Conservation (phyloP, 2,888 invertebrate genomes). For the Eristalis intricaria region DNA sequence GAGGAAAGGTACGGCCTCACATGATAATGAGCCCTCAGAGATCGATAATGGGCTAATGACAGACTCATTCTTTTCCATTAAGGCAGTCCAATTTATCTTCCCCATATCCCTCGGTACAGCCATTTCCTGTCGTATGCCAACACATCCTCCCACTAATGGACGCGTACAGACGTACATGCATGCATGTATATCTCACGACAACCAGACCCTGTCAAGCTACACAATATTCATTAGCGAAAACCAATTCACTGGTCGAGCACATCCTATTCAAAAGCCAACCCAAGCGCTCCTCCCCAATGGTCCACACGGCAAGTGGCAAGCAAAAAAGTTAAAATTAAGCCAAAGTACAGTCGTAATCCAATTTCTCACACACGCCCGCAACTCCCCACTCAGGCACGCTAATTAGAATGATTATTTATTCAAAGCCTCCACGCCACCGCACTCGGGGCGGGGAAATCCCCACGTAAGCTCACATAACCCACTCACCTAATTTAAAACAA, state of each 20-base stretch:
- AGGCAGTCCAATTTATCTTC: too few relatives aligned
- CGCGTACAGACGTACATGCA: too few relatives aligned
- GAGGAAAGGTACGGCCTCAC: too few relatives aligned
- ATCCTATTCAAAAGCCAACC: neutral
- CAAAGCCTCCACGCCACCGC: conserved; percentile 2
- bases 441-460: neutral
- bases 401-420: conserved; percentile 34
- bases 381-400: neutral
- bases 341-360: conserved; percentile 5
- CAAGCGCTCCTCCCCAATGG: neutral
- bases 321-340: neutral
- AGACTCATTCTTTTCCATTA: too few relatives aligned
- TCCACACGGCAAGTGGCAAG: neutral
- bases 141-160: too few relatives aligned
- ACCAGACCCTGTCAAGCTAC: neutral
- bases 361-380: conserved; percentile 1
- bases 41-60: too few relatives aligned
- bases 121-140: too few relatives aligned
- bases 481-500: conserved; percentile 34
- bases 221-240: conserved; percentile 10
- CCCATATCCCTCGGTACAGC: too few relatives aligned
- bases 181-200: too few relatives aligned
- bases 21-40: too few relatives aligned
- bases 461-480: conserved; percentile 26
- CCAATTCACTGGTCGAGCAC: neutral